These are phyloP conservation scores for Syritta pipiens DNA, from an alignment of 2,888 invertebrate genomes.

Conservation along the genomic window DNA sequence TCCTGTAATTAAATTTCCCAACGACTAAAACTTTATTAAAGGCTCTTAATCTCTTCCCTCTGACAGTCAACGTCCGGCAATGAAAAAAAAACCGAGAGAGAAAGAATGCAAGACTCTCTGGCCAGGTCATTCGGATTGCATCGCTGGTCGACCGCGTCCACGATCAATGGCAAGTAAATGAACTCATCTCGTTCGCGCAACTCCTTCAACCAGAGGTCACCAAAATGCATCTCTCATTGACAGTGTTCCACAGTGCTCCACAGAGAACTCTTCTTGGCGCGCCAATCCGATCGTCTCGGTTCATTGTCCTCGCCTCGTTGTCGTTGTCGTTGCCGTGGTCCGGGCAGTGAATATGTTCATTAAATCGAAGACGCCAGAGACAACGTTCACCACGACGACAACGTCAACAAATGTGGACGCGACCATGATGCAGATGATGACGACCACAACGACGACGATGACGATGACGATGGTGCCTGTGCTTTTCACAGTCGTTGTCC, in stretches of 20 bases:
- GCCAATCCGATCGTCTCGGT: conserved; percentile 32
- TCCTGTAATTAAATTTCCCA: conserved; percentile 12
- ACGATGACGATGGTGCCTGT: conserved; percentile 19
- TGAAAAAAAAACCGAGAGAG: background rate
- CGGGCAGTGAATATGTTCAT: conserved; percentile 61
- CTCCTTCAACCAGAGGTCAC: conserved; percentile 60
- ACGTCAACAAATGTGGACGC: conserved; percentile 5
- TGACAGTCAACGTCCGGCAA: background rate
- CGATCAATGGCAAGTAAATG: conserved; percentile 21
- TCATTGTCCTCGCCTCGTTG: conserved; percentile 46
- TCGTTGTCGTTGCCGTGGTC: conserved; percentile 7
- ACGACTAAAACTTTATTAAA: background rate
- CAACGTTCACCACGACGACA: conserved; percentile 25
- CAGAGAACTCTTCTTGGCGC: background rate
- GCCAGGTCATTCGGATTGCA: conserved; percentile 24
- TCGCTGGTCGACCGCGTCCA: background rate
- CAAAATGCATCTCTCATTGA: conserved; percentile 38
- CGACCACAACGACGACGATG: background rate
- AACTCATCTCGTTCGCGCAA: conserved; percentile 28
- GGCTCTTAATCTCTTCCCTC: background rate
- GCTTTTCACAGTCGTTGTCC: conserved; percentile 29
- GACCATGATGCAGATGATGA: conserved; percentile 4
- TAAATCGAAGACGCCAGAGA: conserved; percentile 37
- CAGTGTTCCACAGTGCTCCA: conserved; percentile 28
- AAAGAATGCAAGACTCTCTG: no score